Base-by-base conservation (phyloP, 2,113 vertebrate genomes). In the Clarias gariepinus region DNA sequence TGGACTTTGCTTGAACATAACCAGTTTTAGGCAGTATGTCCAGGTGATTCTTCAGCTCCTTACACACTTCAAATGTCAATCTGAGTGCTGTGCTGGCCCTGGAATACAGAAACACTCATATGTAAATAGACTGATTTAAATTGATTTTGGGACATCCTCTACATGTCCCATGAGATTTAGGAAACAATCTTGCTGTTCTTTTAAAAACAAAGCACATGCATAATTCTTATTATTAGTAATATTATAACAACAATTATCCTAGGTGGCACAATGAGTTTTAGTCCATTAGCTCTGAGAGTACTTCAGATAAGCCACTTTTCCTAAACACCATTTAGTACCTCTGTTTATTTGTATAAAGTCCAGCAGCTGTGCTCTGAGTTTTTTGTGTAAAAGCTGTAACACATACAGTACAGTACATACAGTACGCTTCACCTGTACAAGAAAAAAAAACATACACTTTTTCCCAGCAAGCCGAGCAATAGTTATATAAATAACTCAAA, bases 21-120 rank as follows among this genome's bases (percentile, higher is more conserved):
- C 95, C 95, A 0, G 90, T 96, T 92, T 96, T 96, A 0, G 98
- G 97, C 21, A 97, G 91, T 68, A 99, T 93, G 90, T 97, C 95
- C 91, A 99, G 89, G 93, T 99, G 97, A 76, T 94, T 96, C 85
- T 90, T 94, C 89, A 99, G 89, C 90, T 96, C 96, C 83, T 91
- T 95, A 91, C 96, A 96, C 16, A 99, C 95, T 55, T 96, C 94
- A 60, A 99, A 97, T 87, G 92, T 96, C 88, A 99, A 91, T 52
- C 92, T 95, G 85, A 97, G 92, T 0, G 92, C 90, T 2, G 89
- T 92, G 86, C 89, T 97, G 0, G 97, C 96, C 89, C 98, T 99
- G 95, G 89, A 86, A 91, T 5, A 88, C 23, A 90, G 79, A 81
- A 21, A 80, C n/a, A 85, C 84, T 89, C 88, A 85, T 85, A 64